phyloP scores from a whole-genome alignment of 2,797 vertebrate species.

The Halcyon smyrnensis region DNA sequence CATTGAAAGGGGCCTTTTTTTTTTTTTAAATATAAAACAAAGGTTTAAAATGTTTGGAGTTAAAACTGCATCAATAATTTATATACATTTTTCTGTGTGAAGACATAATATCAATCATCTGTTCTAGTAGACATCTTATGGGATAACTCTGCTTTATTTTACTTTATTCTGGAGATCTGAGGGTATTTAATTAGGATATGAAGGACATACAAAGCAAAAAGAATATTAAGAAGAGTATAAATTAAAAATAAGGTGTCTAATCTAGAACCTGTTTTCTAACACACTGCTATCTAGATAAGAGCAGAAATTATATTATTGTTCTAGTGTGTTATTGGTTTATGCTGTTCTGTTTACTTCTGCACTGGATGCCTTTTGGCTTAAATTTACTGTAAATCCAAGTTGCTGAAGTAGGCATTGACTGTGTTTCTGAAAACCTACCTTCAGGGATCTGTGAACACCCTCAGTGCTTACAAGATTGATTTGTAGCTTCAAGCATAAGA shows the following conservation, averaged over 20 bases:
- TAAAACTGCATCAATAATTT: not conserved
- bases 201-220: not conserved
- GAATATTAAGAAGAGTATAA: not conserved
- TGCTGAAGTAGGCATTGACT: conserved; percentile 39
- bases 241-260: not conserved
- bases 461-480: conserved; percentile 24
- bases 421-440: conserved; percentile 14
- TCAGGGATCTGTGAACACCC: conserved; percentile 26
- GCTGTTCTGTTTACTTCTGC: not conserved
- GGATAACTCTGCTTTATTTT: not conserved
- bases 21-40: not conserved
- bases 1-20: not conserved
- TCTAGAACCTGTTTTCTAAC: not conserved
- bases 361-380: not conserved
- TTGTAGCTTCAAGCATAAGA: conserved; percentile 48
- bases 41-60: not conserved
- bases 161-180: not conserved
- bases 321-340: not conserved
- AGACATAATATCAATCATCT: not conserved
- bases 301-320: not conserved
- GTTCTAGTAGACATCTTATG: not conserved
- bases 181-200: not conserved
- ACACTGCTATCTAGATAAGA: not conserved
- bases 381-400: conserved; percentile 45
- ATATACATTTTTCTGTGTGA: not conserved